These are phyloP conservation scores for Polypedilum vanderplanki DNA, from an alignment of 1,140 invertebrate species.

Conservation along the genomic window DNA sequence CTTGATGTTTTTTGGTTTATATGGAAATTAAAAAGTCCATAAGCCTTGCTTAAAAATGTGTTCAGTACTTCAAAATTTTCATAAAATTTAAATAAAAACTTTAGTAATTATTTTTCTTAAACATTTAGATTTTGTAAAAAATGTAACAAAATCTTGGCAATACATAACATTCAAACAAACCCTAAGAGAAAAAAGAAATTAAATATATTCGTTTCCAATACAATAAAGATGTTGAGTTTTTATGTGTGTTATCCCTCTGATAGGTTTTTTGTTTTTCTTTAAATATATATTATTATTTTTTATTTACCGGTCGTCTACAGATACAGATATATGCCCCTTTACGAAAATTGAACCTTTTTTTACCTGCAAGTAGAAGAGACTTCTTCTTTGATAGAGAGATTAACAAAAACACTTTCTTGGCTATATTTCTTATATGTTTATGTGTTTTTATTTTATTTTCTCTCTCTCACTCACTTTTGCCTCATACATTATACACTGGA, in stretches of 20 bases:
- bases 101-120: too few relatives aligned
- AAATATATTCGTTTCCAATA: slow-evolving; percentile 22
- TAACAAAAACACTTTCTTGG: slow-evolving; percentile 25
- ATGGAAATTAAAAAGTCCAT: too few relatives aligned
- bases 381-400: slow-evolving; percentile 20
- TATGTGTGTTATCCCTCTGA: slow-evolving; percentile 16
- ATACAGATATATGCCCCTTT: neutral
- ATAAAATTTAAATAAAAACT: too few relatives aligned
- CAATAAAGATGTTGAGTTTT: slow-evolving; percentile 24
- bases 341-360: neutral
- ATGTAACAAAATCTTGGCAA: too few relatives aligned
- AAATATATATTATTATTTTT: slow-evolving; percentile 11
- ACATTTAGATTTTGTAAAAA: too few relatives aligned
- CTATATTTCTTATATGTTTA: slow-evolving; percentile 15
- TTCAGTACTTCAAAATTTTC: too few relatives aligned
- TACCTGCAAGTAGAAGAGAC: neutral
- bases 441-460: slow-evolving; percentile 23
- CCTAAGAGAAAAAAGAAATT: slow-evolving; percentile 1
- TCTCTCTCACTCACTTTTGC: neutral
- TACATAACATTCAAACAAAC: too few relatives aligned
- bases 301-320: slow-evolving; percentile 17
- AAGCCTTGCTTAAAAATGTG: too few relatives aligned
- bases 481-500: neutral
- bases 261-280: slow-evolving; percentile 8
- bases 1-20: too few relatives aligned